Evolutionary conservation across 2,888 invertebrate genomes (phyloP).

Genomic region (Netelia fuscicornis): DNA sequence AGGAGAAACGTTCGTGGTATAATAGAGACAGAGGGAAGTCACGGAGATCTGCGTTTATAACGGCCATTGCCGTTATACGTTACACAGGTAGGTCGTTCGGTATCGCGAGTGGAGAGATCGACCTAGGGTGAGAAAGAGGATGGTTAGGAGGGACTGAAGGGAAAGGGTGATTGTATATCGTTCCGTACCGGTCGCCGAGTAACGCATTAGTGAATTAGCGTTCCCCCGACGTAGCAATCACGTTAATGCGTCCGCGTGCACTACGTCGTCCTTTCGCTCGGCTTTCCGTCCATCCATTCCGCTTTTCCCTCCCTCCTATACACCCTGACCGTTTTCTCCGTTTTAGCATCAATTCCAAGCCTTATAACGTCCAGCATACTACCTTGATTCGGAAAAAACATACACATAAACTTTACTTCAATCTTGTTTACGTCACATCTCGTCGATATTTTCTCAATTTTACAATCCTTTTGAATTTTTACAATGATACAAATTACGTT

Average conservation of each 20-base stretch:
- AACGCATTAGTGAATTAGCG: constrained; percentile 83
- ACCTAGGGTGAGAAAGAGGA: constrained; percentile 44
- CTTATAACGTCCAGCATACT: constrained; percentile 23
- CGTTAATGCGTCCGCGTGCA: constrained; percentile 78
- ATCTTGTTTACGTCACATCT: too few species aligned
- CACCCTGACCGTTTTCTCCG: constrained; percentile 7
- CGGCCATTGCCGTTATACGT: constrained; percentile 26
- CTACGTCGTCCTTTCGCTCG: constrained; percentile 51
- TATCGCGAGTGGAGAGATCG: constrained; percentile 13
- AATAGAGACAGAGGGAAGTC: not conserved
- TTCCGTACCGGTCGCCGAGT: constrained; percentile 68
- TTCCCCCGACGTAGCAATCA: constrained; percentile 81
- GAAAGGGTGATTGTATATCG: constrained; percentile 15
- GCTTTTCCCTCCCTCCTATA: not conserved
- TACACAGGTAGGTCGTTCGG: constrained; percentile 6
- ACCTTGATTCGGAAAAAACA: constrained; percentile 11
- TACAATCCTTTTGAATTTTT: too few species aligned
- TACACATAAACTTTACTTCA: too few species aligned
- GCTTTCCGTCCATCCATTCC: constrained; percentile 49
- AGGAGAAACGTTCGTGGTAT: not conserved
- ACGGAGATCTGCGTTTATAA: not conserved
- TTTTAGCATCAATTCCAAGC: constrained; percentile 5
- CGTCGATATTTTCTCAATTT: too few species aligned
- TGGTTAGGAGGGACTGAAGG: not conserved
- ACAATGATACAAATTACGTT: too few species aligned